Evolutionary conservation across 2,888 invertebrate genomes (phyloP).

Genomic region (Phaonia tiefii): DNA sequence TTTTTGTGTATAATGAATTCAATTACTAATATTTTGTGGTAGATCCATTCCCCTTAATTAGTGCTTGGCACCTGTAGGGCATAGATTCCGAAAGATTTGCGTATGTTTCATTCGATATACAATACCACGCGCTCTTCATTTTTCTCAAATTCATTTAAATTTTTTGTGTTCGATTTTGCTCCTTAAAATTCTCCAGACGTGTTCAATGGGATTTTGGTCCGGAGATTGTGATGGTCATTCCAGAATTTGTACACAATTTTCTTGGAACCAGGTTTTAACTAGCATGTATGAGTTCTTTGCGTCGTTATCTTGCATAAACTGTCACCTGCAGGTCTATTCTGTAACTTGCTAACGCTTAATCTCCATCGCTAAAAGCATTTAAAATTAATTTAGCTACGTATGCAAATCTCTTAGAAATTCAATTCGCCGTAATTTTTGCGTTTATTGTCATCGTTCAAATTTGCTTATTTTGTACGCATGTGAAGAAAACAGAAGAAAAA

Average conservation of each 20-base stretch:
- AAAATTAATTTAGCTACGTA: no score
- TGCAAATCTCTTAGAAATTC: no score
- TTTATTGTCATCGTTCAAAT: no score
- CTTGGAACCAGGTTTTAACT: slow-evolving; percentile 2
- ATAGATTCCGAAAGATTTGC: not conserved
- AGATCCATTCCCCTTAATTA: not conserved
- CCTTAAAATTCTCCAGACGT: no score
- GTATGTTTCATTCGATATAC: not conserved
- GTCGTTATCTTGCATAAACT: slow-evolving; percentile 14
- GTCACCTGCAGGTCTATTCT: no score
- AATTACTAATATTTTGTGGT: not conserved
- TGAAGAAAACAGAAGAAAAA: no score
- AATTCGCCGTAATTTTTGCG: no score
- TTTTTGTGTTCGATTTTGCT: not conserved
- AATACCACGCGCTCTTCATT: not conserved
- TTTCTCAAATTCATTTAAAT: not conserved
- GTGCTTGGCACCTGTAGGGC: not conserved
- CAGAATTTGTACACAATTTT: not conserved
- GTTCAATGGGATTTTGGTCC: slow-evolving; percentile 10
- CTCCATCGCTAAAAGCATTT: no score
- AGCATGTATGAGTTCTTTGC: not conserved
- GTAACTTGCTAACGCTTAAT: no score
- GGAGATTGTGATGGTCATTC: not conserved
- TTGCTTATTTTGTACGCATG: no score
- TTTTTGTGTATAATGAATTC: not conserved